Evolutionary conservation across 2,113 vertebrate genomes (phyloP).

Genomic region (Cryptomyrus ogoouensis): DNA sequence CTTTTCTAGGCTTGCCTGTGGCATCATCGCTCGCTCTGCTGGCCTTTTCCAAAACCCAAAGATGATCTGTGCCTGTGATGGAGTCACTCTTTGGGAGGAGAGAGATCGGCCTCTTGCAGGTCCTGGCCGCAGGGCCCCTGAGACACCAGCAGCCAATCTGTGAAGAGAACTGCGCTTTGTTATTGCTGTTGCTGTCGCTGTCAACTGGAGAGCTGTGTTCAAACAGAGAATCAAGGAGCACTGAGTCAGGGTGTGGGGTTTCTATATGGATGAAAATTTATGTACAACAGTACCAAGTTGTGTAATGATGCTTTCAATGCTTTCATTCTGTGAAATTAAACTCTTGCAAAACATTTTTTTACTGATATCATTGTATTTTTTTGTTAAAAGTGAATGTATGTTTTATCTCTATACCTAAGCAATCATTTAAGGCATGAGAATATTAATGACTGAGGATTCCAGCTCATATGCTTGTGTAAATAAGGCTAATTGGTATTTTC

Average conservation of each 20-base stretch:
- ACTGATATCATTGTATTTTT: background rate
- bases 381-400: background rate
- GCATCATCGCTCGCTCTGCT: constrained; percentile 79
- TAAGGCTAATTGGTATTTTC: background rate
- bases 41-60: constrained; percentile 87
- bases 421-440: background rate
- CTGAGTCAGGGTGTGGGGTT: background rate
- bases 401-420: background rate
- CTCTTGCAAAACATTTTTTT: background rate
- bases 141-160: constrained; percentile 53
- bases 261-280: background rate
- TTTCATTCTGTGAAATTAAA: background rate
- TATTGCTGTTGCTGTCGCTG: background rate
- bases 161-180: constrained; percentile 37
- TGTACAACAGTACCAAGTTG: background rate
- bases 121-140: constrained; percentile 47
- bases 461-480: background rate
- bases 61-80: constrained; percentile 78
- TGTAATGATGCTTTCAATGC: background rate
- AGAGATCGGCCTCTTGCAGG: constrained; percentile 64
- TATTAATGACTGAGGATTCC: background rate
- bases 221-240: background rate
- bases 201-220: background rate
- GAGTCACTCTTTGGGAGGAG: constrained; percentile 86
- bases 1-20: constrained; percentile 72